These are phyloP conservation scores for Agrochola macilenta DNA, from an alignment of 2,888 invertebrate species.

Conservation along the genomic window DNA sequence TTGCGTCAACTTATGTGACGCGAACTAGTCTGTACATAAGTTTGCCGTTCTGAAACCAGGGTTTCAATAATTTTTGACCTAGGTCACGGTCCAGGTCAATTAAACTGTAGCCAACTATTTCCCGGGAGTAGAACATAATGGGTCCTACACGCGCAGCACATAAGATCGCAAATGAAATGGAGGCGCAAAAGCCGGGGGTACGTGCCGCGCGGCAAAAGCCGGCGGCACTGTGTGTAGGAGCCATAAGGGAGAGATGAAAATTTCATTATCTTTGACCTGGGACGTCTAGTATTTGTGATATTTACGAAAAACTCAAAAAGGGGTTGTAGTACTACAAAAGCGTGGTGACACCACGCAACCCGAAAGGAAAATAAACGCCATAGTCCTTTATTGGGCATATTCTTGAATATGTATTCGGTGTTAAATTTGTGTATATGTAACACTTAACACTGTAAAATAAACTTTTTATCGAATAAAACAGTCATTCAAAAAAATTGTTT, in stretches of 20 bases:
- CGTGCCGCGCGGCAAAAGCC: no score
- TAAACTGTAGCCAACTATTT: neutral
- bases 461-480: constrained; percentile 38
- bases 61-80: neutral
- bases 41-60: neutral
- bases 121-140: no score
- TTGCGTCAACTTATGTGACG: neutral
- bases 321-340: neutral
- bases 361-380: neutral
- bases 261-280: no score
- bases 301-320: neutral
- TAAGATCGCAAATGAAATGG: no score
- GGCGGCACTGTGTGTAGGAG: no score
- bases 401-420: constrained; percentile 8
- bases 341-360: neutral
- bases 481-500: neutral
- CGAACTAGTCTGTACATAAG: neutral
- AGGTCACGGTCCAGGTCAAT: neutral
- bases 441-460: constrained; percentile 17
- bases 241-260: neutral
- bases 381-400: constrained; percentile 7
- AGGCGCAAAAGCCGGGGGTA: no score
- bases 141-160: no score
- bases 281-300: neutral
- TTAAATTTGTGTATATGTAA: constrained; percentile 18